Base-by-base conservation (phyloP, 2,888 invertebrate species). In the Chaitophorus viminalis region DNA sequence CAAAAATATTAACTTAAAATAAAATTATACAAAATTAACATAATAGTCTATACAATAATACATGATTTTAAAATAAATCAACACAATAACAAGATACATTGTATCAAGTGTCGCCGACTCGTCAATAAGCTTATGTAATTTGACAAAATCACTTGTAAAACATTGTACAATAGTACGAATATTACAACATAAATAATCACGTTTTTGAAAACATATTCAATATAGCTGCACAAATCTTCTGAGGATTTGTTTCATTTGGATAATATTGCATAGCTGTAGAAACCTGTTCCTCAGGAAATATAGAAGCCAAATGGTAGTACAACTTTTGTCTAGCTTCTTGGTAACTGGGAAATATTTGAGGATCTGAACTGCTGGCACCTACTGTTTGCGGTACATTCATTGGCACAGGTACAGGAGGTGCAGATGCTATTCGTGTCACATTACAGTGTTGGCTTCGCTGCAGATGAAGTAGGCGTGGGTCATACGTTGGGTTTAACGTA, bases 261-360 rank as follows among this genome's bases (percentile, higher is more conserved):
- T 96, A 95, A 90, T 95, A 92, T 89, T 95, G 94, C 96, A 99
- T 96, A 0, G 96, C 98, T 83, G 95, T 94, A 83, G 94, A 94
- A n/a, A 98, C 98, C 91, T 97, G 96, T 90, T 95, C 95, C 91
- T 96, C 96, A 0, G 97, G 97, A 92, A 99, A 99, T 88, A 98
- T 95, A 85, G 95, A 95, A n/a, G 96, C 94, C 89, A 99, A 92
- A 91, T 98, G 97, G 92, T 95, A 97, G 91, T 96, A 97, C 91
- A 98, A 92, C 90, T 95, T 94, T 52, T 95, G 93, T 0, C 97
- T 93, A 33, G 95, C 94, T 90, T 97, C 96, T 88, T 93, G 93
- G 11, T 89, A 89, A 21, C 89, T 89, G 21, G 90, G 89, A 91
- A 91, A 78, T 90, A 95, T 91, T 90, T 94, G 94, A 6, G 95